Evolutionary conservation across 1,140 invertebrate genomes (phyloP), one percentile per base, ranked within the genome.

Genomic region (Saccostrea cuccullata): DNA sequence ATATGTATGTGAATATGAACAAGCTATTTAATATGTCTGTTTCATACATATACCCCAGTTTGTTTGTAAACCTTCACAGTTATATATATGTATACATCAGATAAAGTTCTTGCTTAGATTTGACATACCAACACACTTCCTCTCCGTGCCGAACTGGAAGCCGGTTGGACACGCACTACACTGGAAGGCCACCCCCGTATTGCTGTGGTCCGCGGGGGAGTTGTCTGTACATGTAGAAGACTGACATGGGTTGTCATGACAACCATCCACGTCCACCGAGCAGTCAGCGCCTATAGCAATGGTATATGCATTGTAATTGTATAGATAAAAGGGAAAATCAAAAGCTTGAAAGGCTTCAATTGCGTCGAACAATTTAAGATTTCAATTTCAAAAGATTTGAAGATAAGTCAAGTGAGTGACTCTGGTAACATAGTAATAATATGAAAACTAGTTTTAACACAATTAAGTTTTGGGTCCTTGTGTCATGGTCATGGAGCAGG

Each of bases 181-280:
- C 12, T 77, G 23, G 70, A 30, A 77, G 12, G 70, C 70, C 30
- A 77, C 26, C 11, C 70, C 30, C 0, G 70, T 77, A 26, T 30
- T 77, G 11, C 30, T 77, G 15, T 88, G 87, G 11, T 88, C 26
- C 9, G 23, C 82, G 11, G 87, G 85, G 0, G 36, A 36, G 26
- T 87, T 84, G 60, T 90, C 89, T 20, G 85, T 58, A 84, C 89
- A 90, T 47, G 1, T 85, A 55, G 70, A 20, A 0, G 67, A 4
- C 56, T 70, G 47, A 87, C 89, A 90, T 2, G 89, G 87, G 23
- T 88, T 56, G 40, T 88, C 85, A 15, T 47, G 82, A 70, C 89
- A 90, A 15, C 87, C 87, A 84, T 90, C 86, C 15, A 77, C 70
- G 40, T 90, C 89, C 64, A 77, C 64, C 5, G 86, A 56, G 70